Conservation (phyloP, 2,888 invertebrate species). For the Boloria euphrosyne region DNA sequence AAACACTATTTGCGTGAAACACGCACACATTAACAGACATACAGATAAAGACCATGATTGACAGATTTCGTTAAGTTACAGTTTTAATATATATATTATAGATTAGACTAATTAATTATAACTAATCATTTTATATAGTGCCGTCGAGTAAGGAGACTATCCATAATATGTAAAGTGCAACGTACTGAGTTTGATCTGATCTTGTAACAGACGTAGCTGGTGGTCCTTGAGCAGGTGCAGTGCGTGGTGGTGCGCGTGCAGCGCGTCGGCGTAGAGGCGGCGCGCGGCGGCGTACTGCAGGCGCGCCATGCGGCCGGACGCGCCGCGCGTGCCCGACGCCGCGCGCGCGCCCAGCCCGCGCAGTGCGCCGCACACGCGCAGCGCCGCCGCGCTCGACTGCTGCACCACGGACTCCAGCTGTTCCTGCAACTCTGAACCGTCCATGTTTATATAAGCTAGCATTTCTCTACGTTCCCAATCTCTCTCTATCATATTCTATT, state of each 20-base stretch:
- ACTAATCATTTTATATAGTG: too few relatives aligned
- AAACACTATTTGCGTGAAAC: too few relatives aligned
- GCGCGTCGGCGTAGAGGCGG: conserved; percentile 60
- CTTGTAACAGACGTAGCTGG: conserved; percentile 78
- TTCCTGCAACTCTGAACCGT: conserved; percentile 78
- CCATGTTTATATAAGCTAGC: neutral
- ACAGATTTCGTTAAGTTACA: neutral
- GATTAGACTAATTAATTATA: too few relatives aligned
- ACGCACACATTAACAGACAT: too few relatives aligned
- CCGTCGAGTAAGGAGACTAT: neutral
- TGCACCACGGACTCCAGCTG: conserved; percentile 83
- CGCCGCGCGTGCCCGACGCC: conserved; percentile 63
- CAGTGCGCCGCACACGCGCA: conserved; percentile 79
- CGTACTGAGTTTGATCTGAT: conserved; percentile 82
- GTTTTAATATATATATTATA: too few relatives aligned
- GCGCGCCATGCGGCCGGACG: conserved; percentile 71
- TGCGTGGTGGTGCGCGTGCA: conserved; percentile 71
- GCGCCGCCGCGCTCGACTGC: conserved; percentile 75
- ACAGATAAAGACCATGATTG: too few relatives aligned
- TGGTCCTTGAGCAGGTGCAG: conserved; percentile 77
- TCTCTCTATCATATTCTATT: too few relatives aligned
- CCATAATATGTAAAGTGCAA: conserved; percentile 16
- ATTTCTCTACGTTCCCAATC: neutral
- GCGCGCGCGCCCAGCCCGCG: conserved; percentile 68
- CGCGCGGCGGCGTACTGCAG: conserved; percentile 69